Base-by-base conservation (phyloP, 30 jellyfish, hydroid and myxozoan species). In the Cassiopea xamachana region DNA sequence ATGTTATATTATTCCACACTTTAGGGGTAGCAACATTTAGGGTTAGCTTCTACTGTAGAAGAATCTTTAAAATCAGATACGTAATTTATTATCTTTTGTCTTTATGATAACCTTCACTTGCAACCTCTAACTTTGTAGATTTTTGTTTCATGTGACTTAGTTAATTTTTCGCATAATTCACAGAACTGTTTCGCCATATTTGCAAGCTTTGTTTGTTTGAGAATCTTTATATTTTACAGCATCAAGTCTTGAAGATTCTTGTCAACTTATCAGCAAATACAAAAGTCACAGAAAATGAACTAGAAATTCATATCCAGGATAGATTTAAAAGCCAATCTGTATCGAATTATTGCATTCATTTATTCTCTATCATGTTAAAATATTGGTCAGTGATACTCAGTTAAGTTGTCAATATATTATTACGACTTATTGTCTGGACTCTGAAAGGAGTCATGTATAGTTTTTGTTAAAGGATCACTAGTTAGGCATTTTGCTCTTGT, bases 211-310 rank as follows among this genome's bases (percentile, higher is more conserved):
- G 64, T 55, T 55, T 55, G 64, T 55, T 55, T 55, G 64, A 10
- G 64, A 3, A 10, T 55, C 64, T 55, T 0, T 55, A 55, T n/a
- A n/a, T 10, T 48, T 60, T 79, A 1, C n/a, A 94, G 97, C 84
- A 90, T 12, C 98, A 94, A 85, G 79, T 91, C 46, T 64, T 94
- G 89, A 90, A 87, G 86, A 84, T 94, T 15, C 60, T 94, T 27
- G 97, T 94, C 60, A 94, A 94, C 74, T 7, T 89, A 43, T 90
- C 98, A 2, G 84, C 97, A 27, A 94, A 94, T 77, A 62, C 70
- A 1, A 48, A 85, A 64, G 61, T 78, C 3, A 49, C 91, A 27
- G 96, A 94, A 75, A 94, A 81, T 77, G 80, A 74, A 51, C 77
- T 94, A 7, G 98, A 94, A 77, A 47, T 87, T 39, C 97, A 85